Evolutionary conservation across 2,888 invertebrate genomes (phyloP).

Genomic region (Limnephilus marmoratus): DNA sequence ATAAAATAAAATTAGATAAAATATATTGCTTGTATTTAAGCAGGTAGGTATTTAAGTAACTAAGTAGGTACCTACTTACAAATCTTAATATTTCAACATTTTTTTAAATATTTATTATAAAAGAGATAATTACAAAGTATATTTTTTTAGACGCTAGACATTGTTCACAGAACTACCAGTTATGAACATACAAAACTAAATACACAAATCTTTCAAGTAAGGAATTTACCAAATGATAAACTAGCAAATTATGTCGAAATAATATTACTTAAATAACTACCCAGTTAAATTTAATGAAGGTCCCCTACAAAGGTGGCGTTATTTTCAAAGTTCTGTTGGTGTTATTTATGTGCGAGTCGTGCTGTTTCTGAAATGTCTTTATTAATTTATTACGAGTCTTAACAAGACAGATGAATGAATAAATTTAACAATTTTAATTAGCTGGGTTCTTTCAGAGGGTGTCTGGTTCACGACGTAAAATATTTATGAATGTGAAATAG

Average conservation of each 20-base stretch:
- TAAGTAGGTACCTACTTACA: too few species aligned
- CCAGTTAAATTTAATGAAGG: not conserved
- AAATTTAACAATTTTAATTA: conserved; percentile 37
- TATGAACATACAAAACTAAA: not conserved
- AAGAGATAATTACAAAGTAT: too few species aligned
- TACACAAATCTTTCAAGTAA: not conserved
- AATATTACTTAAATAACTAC: not conserved
- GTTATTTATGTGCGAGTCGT: not conserved
- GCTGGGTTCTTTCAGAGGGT: not conserved
- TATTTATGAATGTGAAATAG: not conserved
- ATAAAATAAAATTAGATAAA: too few species aligned
- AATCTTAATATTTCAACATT: too few species aligned
- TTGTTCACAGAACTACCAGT: too few species aligned
- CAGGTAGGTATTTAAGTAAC: too few species aligned
- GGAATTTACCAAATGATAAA: not conserved
- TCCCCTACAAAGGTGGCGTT: not conserved
- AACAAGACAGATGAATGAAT: conserved; percentile 33
- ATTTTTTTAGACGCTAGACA: too few species aligned
- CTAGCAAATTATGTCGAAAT: not conserved
- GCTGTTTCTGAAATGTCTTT: not conserved
- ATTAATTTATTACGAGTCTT: conserved; percentile 21
- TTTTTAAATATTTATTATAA: too few species aligned
- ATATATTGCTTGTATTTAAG: too few species aligned
- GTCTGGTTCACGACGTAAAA: not conserved
- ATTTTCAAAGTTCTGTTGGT: not conserved